Conservation (phyloP, 2,113 vertebrate genomes). For the Xiphophorus couchianus region DNA sequence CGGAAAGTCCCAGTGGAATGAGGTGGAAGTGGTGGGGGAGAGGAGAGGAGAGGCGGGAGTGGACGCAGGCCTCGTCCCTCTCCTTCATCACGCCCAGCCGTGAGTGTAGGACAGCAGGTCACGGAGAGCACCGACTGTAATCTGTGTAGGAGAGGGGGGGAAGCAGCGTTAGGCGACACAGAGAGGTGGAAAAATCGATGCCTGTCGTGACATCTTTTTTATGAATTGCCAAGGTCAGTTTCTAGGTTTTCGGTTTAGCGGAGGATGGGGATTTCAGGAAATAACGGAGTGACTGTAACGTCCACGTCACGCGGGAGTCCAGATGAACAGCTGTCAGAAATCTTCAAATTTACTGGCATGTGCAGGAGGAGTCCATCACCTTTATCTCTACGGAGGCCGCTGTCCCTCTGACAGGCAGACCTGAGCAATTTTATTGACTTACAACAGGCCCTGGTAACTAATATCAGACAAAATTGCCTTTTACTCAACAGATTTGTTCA, state of each 20-base stretch:
- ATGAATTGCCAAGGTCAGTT: conserved; percentile 58
- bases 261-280: conserved; percentile 32
- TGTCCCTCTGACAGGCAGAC: background rate
- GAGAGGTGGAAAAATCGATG: conserved; percentile 52
- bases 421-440: too few relatives aligned
- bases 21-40: background rate
- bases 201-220: conserved; percentile 47
- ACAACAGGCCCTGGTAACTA: background rate
- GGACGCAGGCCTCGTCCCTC: conserved; percentile 39
- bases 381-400: background rate
- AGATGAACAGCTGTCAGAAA: conserved; percentile 26
- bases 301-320: conserved; percentile 1
- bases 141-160: conserved; percentile 39
- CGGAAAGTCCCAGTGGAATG: conserved; percentile 58
- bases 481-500: background rate
- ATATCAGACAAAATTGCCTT: background rate
- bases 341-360: conserved; percentile 1
- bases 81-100: conserved; percentile 37
- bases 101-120: conserved; percentile 46
- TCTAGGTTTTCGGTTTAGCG: conserved; percentile 38
- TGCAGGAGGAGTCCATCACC: conserved; percentile 19
- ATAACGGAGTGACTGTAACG: conserved; percentile 13
- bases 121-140: conserved; percentile 35
- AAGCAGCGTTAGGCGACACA: conserved; percentile 37
- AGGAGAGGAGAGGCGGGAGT: background rate